Evolutionary conservation across 2,113 vertebrate genomes (phyloP), one percentile per base, ranked within the genome.

Genomic region (Phalacrocorax carbo): DNA sequence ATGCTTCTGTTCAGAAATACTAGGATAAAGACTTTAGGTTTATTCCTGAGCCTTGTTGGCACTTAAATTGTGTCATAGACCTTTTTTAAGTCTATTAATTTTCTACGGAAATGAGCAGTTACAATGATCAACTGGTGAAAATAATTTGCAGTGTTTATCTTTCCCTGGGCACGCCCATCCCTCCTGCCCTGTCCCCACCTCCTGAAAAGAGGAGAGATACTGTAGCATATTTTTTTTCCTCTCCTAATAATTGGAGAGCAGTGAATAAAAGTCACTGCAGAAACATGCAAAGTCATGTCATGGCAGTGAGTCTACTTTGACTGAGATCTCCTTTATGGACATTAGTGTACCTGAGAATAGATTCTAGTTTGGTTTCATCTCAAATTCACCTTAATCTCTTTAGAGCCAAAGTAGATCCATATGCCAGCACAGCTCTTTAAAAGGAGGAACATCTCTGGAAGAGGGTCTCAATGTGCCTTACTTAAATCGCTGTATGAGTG

Each of bases 201-300:
- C 44, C 44, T 30, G 64, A n/a, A 79, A 66, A 85, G 52, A 72
- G 55, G 7, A 82, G 52, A 70, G 18, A 34, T 36, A 15, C 16
- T 48, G 22, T 23, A 48, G 12, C 9, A 27, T 54, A 8, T 79
- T 58, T 15, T 48, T 83, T 15, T 49, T 72, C 19, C 8, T 61
- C 55, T 77, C 5, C 2, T 72, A 36, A 13, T 60, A 61, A 27
- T 13, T 36, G 26, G n/a, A 57, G 40, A 65, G 38, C 20, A 68
- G 13, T 49, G 34, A 57, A 20, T 64, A 42, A 82, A 76, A 9
- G 13, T 82, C 72, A 46, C 30, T 73, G 34, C 58, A 68, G 61
- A 68, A 68, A n/a, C 23, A 5, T 71, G 12, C 4, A 0, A 11
- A 54, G 15, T 94, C 13, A 13, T 15, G 22, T 7, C 1, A 2